Base-by-base conservation (phyloP, 2,797 vertebrate genomes). In the Naso thynnoides region DNA sequence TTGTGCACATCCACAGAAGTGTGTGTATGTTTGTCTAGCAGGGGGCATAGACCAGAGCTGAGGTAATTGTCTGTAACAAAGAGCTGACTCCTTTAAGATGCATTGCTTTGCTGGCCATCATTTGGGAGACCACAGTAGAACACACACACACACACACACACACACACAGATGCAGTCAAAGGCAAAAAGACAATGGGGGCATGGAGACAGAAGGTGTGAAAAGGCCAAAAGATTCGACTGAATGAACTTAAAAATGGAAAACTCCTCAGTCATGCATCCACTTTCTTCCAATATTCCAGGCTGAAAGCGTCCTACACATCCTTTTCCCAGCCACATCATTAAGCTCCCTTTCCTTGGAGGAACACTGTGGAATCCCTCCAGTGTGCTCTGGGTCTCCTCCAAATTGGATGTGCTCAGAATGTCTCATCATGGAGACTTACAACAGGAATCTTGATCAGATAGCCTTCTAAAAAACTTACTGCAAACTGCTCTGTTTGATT, bases 41-140 rank as follows among this genome's bases (percentile, higher is more conserved):
- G 79, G 78, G 57, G 73, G 82, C 65, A 55, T 68, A 78, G 72
- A 83, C 70, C 68, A 59, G 82, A 61, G 68, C 80, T 70, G 78
- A 66, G 78, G 89, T 87, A 91, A 86, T 87, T 90, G 87, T 85
- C 82, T 87, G 81, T 77, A 83, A 85, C 80, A 90, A 89, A 90
- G 84, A 90, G 66, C 69, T 86, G 84, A 87, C 86, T 88, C 81
- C 80, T 89, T 85, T 42, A 88, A 86, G 87, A 92, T 89, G 76
- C 71, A 76, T 62, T 81, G 81, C 74, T 84, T 70, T 74, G 70
- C 76, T 59, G 84, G 78, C 74, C 68, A 65, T 82, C 65, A 82
- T 86, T 73, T 76, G 49, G 59, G 61, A 73, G 58, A 65, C 76
- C 19, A 52, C 47, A 79, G 41, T 47, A 59, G 15, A 60, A 69